Evolutionary conservation across 2,797 vertebrate genomes (phyloP).

Genomic region (Gymnoscopelus braueri): DNA sequence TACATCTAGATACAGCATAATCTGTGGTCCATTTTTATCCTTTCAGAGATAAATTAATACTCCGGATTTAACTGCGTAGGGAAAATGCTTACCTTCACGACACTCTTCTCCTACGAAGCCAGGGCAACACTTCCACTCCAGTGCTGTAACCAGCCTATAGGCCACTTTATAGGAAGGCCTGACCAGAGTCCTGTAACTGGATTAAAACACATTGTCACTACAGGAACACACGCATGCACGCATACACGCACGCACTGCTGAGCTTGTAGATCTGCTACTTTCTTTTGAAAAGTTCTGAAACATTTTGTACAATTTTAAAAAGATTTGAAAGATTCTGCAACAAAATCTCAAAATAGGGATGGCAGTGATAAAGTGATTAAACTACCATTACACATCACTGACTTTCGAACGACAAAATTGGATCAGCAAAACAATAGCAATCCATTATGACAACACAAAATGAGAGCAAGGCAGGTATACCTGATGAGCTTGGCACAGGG

Average conservation of each 20-base stretch:
- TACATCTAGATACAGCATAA: too few relatives aligned
- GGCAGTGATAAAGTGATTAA: neutral
- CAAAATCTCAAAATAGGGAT: neutral
- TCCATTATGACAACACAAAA: neutral
- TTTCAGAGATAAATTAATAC: too few relatives aligned
- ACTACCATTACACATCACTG: conserved; percentile 1
- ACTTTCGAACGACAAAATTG: conserved; percentile 11
- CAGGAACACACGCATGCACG: neutral
- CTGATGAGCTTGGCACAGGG: conserved; percentile 94
- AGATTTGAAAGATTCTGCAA: too few relatives aligned
- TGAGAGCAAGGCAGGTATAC: conserved; percentile 69
- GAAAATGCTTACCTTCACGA: conserved; percentile 86
- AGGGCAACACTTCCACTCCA: conserved; percentile 97
- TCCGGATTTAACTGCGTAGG: neutral
- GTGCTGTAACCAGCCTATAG: conserved; percentile 90
- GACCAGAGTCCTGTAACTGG: conserved; percentile 94
- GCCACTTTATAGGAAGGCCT: conserved; percentile 90
- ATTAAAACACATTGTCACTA: conserved; percentile 50
- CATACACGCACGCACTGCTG: too few relatives aligned
- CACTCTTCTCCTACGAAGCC: conserved; percentile 94
- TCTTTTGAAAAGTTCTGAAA: too few relatives aligned
- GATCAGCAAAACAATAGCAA: conserved; percentile 2
- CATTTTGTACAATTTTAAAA: too few relatives aligned
- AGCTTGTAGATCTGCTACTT: too few relatives aligned
- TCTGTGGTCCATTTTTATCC: too few relatives aligned